phyloP scores from a whole-genome alignment of 2,113 vertebrate genomes.

The Thunnus maccoyii region DNA sequence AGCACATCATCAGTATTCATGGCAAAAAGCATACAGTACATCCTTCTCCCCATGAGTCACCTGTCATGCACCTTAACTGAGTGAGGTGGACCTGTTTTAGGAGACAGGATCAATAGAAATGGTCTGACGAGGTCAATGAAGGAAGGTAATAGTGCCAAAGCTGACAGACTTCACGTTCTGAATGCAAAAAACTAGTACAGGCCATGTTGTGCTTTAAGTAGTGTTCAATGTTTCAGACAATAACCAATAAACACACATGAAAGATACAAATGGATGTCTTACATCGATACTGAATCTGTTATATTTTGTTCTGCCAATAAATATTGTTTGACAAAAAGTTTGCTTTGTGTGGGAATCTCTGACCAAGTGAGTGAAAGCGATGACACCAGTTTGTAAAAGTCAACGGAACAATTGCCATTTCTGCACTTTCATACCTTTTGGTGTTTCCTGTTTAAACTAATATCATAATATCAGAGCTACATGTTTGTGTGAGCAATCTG shows the following conservation, averaged over 20 bases:
- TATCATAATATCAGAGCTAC: not conserved
- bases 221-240: slow-evolving; percentile 41
- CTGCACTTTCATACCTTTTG: not conserved
- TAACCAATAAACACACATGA: slow-evolving; percentile 31
- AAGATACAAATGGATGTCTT: slow-evolving; percentile 35
- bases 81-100: not conserved
- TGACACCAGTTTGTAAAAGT: no score
- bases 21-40: not conserved
- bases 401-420: not conserved
- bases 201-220: slow-evolving; percentile 27
- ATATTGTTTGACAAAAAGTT: slow-evolving; percentile 65
- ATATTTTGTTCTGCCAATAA: slow-evolving; percentile 69
- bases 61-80: not conserved
- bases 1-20: not conserved
- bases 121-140: not conserved
- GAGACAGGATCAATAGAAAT: not conserved
- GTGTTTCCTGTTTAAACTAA: not conserved
- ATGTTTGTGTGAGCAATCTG: not conserved
- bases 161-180: not conserved
- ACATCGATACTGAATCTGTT: slow-evolving; percentile 15
- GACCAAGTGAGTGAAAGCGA: no score
- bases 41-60: not conserved
- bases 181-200: not conserved
- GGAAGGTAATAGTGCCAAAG: not conserved
- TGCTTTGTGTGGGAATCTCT: slow-evolving; percentile 22